Evolutionary conservation across 1,140 invertebrate genomes (phyloP).

Genomic region (Caenorhabditis remanei): DNA sequence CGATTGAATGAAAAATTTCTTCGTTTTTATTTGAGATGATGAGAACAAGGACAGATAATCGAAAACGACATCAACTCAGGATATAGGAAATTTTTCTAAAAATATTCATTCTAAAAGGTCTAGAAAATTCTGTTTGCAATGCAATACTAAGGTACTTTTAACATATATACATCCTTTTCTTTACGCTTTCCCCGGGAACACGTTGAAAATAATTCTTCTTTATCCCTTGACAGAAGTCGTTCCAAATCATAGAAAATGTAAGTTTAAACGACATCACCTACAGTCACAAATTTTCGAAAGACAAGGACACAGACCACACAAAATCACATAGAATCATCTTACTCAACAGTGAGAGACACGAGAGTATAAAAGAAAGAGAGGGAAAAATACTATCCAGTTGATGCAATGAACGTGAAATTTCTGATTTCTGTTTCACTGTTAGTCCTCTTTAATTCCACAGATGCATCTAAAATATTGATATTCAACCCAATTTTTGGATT

Average conservation of each 20-base stretch:
- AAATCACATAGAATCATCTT: background rate
- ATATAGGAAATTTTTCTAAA: no score
- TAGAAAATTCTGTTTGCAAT: no score
- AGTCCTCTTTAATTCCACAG: background rate
- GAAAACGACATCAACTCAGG: no score
- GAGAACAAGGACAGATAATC: no score
- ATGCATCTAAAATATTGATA: constrained; percentile 12
- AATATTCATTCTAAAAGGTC: no score
- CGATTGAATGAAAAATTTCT: no score
- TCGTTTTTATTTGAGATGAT: no score
- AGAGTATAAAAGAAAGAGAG: constrained; percentile 11
- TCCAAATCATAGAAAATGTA: background rate
- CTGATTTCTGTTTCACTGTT: background rate
- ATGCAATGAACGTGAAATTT: background rate
- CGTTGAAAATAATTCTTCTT: background rate
- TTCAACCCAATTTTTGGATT: constrained; percentile 14
- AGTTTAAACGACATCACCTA: background rate
- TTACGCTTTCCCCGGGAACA: no score
- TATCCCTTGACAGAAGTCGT: background rate
- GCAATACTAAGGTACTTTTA: no score
- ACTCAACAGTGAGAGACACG: background rate
- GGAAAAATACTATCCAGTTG: background rate
- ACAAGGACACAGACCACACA: background rate
- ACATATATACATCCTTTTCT: no score
- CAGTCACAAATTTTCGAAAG: background rate